Evolutionary conservation across 2,797 vertebrate genomes (phyloP).

Genomic region (Scomberomorus guttatus): DNA sequence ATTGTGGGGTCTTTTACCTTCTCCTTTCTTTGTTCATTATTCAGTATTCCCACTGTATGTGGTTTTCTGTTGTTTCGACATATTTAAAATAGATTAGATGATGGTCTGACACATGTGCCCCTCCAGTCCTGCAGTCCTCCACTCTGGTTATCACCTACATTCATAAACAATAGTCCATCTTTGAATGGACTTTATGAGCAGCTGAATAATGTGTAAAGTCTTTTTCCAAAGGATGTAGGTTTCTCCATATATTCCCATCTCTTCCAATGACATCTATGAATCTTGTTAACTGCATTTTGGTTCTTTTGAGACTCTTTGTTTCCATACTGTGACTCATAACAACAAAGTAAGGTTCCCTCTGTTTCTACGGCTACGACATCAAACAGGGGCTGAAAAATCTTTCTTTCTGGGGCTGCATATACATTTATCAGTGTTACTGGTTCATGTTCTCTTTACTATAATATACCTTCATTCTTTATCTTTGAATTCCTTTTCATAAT

Average conservation of each 20-base stretch:
- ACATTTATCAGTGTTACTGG: not conserved
- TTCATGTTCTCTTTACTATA: conserved; percentile 8
- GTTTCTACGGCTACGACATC: not conserved
- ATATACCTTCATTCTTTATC: conserved; percentile 25
- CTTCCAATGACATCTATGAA: too few relatives aligned
- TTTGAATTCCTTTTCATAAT: not conserved
- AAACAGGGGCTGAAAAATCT: conserved; percentile 1
- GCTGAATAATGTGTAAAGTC: too few relatives aligned
- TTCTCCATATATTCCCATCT: too few relatives aligned
- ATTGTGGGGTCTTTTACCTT: not conserved
- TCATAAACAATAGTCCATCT: too few relatives aligned
- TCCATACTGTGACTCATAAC: not conserved
- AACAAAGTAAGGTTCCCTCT: conserved; percentile 6
- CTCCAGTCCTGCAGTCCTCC: not conserved
- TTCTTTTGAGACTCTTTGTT: not conserved
- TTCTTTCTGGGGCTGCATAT: conserved; percentile 3
- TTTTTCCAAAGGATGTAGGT: too few relatives aligned
- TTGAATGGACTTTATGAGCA: too few relatives aligned
- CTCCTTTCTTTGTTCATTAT: not conserved
- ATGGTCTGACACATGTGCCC: too few relatives aligned
- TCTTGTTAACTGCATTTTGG: too few relatives aligned
- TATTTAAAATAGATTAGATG: too few relatives aligned
- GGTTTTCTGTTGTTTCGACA: too few relatives aligned
- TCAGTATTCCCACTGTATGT: not conserved
- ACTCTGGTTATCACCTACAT: not conserved